Percentiles rank a stretch among this genome's conserved stretches.
Evolutionary conservation across 2,888 invertebrate genomes (phyloP).

Genomic region (Slavum lentiscoides): DNA sequence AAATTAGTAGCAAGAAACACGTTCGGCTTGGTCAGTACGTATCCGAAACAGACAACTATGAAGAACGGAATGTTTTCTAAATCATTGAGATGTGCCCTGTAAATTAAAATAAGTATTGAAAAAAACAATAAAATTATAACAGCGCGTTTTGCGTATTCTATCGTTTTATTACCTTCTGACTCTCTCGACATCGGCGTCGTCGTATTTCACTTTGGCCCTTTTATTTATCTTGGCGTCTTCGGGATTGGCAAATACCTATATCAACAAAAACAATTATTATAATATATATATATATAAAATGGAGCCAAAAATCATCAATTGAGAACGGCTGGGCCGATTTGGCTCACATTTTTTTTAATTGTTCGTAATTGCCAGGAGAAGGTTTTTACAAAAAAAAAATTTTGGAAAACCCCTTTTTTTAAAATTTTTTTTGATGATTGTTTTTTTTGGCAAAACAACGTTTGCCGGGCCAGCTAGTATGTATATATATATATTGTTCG

Average conservation of each 20-base stretch:
- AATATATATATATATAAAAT: too few species aligned
- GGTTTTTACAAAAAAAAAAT: too few species aligned
- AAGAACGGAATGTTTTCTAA: constrained; percentile 73
- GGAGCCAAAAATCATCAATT: too few species aligned
- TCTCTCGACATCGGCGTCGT: constrained; percentile 42
- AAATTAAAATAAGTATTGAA: constrained; percentile 56
- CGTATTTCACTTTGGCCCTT: constrained; percentile 19
- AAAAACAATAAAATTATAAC: not conserved
- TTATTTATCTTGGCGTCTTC: not conserved
- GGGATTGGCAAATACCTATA: constrained; percentile 32
- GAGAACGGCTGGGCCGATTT: too few species aligned
- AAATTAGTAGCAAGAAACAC: constrained; percentile 63
- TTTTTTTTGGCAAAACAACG: too few species aligned
- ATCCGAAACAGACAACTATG: constrained; percentile 66
- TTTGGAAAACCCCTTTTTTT: too few species aligned
- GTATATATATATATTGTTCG: too few species aligned
- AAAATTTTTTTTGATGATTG: too few species aligned
- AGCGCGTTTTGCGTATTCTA: not conserved
- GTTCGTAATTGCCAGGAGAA: too few species aligned
- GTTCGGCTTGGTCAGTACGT: constrained; percentile 66
- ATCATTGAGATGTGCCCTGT: constrained; percentile 72
- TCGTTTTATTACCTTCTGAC: constrained; percentile 34
- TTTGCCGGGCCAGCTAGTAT: too few species aligned
- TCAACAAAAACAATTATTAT: not conserved
- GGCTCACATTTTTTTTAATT: too few species aligned